Evolutionary conservation across 2,888 invertebrate genomes (phyloP).

Genomic region (Elmis aenea): DNA sequence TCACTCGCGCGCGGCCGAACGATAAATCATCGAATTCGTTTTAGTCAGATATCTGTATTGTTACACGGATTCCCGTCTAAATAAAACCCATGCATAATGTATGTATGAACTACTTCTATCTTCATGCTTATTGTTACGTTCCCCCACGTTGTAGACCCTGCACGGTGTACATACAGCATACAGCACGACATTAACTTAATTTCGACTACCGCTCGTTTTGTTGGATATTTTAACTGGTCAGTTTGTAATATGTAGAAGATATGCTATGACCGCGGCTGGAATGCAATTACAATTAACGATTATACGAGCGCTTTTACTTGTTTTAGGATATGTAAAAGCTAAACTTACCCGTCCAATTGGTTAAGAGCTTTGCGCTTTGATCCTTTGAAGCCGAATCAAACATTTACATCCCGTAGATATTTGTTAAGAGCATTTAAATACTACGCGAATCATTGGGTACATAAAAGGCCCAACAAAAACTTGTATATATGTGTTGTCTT

Average conservation of each 20-base stretch:
- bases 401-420: conserved; percentile 33
- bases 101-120: neutral
- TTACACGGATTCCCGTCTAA: conserved; percentile 26
- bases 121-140: neutral
- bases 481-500: too few species aligned
- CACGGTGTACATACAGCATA: neutral
- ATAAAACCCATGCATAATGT: conserved; percentile 12
- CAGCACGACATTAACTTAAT: neutral
- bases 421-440: conserved; percentile 39
- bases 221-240: too few species aligned
- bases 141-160: too few species aligned
- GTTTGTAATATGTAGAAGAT: conserved; percentile 3
- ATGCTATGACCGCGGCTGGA: conserved; percentile 17
- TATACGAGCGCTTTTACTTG: conserved; percentile 30
- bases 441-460: conserved; percentile 28
- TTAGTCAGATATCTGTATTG: conserved; percentile 27
- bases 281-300: conserved; percentile 36
- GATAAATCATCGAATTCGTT: conserved; percentile 32
- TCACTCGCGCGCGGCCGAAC: conserved; percentile 22
- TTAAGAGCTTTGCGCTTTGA: conserved; percentile 39
- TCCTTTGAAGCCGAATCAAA: conserved; percentile 35
- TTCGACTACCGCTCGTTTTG: neutral
- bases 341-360: conserved; percentile 34
- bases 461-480: too few species aligned
- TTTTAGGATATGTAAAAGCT: conserved; percentile 24